These are phyloP conservation scores for Helicoverpa zea DNA, from an alignment of 1,140 invertebrate genomes.

Conservation along the genomic window DNA sequence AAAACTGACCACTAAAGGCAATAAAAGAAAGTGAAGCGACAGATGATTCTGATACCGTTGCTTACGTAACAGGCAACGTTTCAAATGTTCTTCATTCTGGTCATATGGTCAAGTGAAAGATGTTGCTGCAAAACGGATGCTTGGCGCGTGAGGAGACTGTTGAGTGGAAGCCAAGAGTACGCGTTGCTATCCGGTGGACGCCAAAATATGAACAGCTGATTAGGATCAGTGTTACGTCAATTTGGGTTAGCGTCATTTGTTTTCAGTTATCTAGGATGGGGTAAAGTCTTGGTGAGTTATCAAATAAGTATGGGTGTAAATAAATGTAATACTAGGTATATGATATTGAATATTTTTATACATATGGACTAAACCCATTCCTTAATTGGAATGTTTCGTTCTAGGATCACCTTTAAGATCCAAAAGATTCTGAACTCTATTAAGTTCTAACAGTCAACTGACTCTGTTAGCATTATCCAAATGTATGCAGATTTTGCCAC, in stretches of 20 bases:
- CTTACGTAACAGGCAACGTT: conserved; percentile 62
- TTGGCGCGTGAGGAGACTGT: conserved; percentile 39
- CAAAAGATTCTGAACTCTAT: not conserved
- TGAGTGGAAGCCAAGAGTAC: conserved; percentile 28
- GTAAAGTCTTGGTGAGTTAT: too few species aligned
- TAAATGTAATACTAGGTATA: too few species aligned
- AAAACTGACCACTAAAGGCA: not conserved
- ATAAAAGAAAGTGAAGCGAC: conserved; percentile 61
- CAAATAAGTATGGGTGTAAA: too few species aligned
- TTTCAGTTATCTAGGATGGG: not conserved
- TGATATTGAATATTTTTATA: too few species aligned
- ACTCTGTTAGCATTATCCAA: too few species aligned
- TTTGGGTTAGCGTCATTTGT: conserved; percentile 4
- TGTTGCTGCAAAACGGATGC: conserved; percentile 63
- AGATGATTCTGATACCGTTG: conserved; percentile 47
- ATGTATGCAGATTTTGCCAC: too few species aligned
- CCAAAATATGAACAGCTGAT: conserved; percentile 30
- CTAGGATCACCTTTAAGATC: not conserved
- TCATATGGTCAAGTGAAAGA: conserved; percentile 60
- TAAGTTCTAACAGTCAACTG: too few species aligned
- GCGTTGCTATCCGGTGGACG: conserved; percentile 13
- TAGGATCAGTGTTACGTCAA: conserved; percentile 31
- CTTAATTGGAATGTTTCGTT: too few species aligned
- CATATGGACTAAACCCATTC: too few species aligned
- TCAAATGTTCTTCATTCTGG: conserved; percentile 56